Conservation (phyloP, 2,113 vertebrate genomes). For the Todiramphus saurophagus region DNA sequence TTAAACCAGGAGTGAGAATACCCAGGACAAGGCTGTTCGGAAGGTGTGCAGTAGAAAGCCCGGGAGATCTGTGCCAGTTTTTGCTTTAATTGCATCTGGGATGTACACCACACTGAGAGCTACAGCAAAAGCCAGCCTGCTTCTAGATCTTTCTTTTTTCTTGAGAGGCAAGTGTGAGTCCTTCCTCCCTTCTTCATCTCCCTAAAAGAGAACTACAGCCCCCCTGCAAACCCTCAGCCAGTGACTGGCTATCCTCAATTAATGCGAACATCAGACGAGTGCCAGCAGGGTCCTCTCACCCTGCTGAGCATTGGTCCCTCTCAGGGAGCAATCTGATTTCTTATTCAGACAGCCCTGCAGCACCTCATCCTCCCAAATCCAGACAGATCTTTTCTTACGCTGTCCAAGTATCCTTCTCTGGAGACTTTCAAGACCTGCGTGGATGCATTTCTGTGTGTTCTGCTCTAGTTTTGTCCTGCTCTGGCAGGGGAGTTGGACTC, state of each 20-base stretch:
- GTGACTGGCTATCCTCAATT: neutral
- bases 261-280: neutral
- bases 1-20: neutral
- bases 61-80: neutral
- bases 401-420: neutral
- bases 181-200: neutral
- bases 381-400: neutral
- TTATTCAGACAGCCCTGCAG: neutral
- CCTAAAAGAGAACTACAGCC: neutral
- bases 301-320: neutral
- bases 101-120: fast-evolving
- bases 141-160: neutral
- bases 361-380: neutral
- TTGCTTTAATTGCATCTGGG: neutral
- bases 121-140: neutral
- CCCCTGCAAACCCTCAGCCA: fast-evolving
- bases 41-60: neutral
- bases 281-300: neutral
- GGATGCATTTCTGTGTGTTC: too few species aligned
- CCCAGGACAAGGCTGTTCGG: neutral
- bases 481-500: too few species aligned
- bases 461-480: too few species aligned
- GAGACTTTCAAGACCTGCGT: too few species aligned
- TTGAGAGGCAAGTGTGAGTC: fast-evolving
- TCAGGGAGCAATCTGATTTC: neutral